Percentiles rank a stretch among this genome's conserved stretches.
These are phyloP conservation scores for Calliphora vomitoria DNA, from an alignment of 2,888 invertebrate species.

Conservation along the genomic window DNA sequence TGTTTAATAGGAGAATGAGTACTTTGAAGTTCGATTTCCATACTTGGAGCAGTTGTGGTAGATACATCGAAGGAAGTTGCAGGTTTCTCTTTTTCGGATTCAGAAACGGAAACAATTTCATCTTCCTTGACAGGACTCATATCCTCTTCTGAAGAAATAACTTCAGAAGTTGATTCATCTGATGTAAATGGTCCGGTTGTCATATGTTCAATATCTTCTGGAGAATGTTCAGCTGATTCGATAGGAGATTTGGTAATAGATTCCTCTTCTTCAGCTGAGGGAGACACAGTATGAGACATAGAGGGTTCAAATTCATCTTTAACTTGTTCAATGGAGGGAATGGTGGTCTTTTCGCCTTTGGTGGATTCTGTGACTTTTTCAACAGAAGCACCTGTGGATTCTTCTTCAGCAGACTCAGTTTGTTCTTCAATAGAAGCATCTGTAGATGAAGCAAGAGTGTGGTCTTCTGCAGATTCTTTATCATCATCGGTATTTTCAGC, in stretches of 20 bases:
- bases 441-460: conserved; percentile 63
- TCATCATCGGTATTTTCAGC: conserved; percentile 28
- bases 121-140: conserved; percentile 66
- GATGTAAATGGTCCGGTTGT: conserved; percentile 34
- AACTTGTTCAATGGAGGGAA: conserved; percentile 57
- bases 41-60: neutral
- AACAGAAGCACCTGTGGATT: conserved; percentile 38
- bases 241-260: conserved; percentile 13
- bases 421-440: conserved; percentile 56
- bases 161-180: conserved; percentile 14
- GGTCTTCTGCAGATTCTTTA: conserved; percentile 64
- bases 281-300: conserved; percentile 37
- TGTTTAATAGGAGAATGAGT: conserved; percentile 35
- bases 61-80: neutral
- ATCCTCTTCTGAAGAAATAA: conserved; percentile 27
- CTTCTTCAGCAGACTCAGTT: conserved; percentile 54
- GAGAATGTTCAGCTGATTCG: neutral
- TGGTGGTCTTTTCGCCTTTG: conserved; percentile 39
- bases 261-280: conserved; percentile 41
- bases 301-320: conserved; percentile 58
- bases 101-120: conserved; percentile 36
- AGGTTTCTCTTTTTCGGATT: conserved; percentile 2
- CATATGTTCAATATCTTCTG: conserved; percentile 26
- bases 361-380: conserved; percentile 55
- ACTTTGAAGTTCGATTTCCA: conserved; percentile 8